Percentiles rank a stretch among this genome's conserved stretches.
Conservation (phyloP, 2,797 vertebrate genomes). For the Micrastur ruficollis region DNA sequence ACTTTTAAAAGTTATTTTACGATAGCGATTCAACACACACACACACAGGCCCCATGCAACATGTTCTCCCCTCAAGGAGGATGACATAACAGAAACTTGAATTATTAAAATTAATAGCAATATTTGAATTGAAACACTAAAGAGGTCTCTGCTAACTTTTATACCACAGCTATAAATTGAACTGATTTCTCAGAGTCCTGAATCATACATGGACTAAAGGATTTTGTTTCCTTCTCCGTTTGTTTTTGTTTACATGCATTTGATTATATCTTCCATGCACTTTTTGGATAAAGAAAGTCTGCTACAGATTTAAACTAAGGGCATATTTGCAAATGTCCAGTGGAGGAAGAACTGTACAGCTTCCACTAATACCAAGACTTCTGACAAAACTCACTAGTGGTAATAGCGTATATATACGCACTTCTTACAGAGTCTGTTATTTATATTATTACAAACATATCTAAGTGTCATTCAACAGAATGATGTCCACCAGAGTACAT, state of each 20-base stretch:
- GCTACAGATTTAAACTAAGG: background rate
- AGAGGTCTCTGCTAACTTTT: background rate
- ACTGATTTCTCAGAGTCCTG: background rate
- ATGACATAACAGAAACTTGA: background rate
- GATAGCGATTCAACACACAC: background rate
- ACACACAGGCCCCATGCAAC: background rate
- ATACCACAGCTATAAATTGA: background rate
- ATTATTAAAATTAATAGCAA: background rate
- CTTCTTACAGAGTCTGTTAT: background rate
- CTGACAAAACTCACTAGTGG: background rate
- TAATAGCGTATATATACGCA: background rate
- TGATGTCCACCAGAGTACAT: background rate
- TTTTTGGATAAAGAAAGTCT: background rate
- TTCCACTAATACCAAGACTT: background rate
- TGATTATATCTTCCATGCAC: background rate
- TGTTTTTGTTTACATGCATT: background rate
- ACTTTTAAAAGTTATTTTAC: background rate
- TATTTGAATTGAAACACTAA: background rate
- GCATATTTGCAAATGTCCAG: background rate
- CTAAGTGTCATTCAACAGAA: background rate
- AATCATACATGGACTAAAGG: background rate
- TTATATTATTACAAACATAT: background rate
- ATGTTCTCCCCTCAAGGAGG: background rate
- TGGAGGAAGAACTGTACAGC: background rate
- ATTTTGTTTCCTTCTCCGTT: background rate